Percentiles rank a stretch among this genome's conserved stretches.
phyloP scores from a whole-genome alignment of 53 echinoderm and acorn worm species.

The Hippasteria phrygiana region DNA sequence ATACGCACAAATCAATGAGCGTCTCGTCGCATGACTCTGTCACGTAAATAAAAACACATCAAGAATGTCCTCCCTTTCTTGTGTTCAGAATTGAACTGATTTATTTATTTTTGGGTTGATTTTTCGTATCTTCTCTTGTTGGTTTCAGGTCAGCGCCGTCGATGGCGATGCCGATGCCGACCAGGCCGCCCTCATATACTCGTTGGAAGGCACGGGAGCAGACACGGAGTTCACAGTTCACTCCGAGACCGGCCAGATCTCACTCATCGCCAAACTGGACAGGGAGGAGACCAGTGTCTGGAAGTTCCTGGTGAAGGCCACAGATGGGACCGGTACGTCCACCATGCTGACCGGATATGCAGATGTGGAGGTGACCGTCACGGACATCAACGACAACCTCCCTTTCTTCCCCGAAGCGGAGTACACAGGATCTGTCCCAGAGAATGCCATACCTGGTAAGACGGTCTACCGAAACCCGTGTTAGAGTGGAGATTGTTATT shows the following conservation, averaged over 20 bases:
- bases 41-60: no score
- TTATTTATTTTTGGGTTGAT: background rate
- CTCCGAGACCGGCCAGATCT: constrained; percentile 66
- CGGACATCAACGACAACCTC: constrained; percentile 81
- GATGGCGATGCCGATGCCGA: constrained; percentile 77
- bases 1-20: no score
- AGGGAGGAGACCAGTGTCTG: constrained; percentile 67
- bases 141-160: constrained; percentile 75
- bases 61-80: no score
- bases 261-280: constrained; percentile 65
- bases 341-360: constrained; percentile 68
- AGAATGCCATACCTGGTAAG: constrained; percentile 67
- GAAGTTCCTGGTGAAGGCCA: constrained; percentile 72
- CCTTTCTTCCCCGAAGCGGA: constrained; percentile 80
- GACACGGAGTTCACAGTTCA: constrained; percentile 72
- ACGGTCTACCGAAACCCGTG: no score
- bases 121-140: background rate
- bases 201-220: constrained; percentile 78
- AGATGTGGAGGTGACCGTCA: constrained; percentile 71
- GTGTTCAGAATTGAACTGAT: no score
- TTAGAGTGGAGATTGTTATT: no score
- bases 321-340: constrained; percentile 51
- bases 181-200: constrained; percentile 66
- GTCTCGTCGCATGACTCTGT: no score
- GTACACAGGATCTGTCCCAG: constrained; percentile 81